Percentiles rank a stretch among this genome's conserved stretches.
Evolutionary conservation across 1,140 invertebrate genomes (phyloP).

Genomic region (Harlomillsia oculata): DNA sequence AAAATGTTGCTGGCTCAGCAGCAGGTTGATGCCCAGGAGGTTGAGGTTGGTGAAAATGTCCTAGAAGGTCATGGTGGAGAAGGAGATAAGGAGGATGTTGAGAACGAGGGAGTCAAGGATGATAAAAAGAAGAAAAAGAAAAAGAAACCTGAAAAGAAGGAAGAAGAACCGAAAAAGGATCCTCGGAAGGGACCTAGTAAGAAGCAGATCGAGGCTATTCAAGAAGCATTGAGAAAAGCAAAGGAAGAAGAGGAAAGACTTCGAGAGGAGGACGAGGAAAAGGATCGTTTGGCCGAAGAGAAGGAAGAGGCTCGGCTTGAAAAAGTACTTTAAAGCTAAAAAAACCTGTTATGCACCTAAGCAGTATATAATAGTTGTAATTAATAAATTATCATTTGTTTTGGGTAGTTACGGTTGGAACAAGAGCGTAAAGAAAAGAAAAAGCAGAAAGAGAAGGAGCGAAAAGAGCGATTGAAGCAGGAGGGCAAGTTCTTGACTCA

Average conservation of each 20-base stretch:
- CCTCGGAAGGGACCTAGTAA: conserved; percentile 52
- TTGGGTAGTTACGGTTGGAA: conserved; percentile 61
- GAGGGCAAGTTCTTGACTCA: conserved; percentile 88
- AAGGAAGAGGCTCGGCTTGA: conserved; percentile 61
- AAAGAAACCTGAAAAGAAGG: conserved; percentile 44
- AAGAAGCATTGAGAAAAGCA: conserved; percentile 74
- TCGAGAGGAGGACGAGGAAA: conserved; percentile 69
- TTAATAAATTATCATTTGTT: no score
- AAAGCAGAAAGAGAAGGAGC: conserved; percentile 90
- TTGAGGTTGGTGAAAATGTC: no score
- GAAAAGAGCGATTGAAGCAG: conserved; percentile 80
- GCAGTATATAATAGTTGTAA: no score
- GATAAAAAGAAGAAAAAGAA: conserved; percentile 52
- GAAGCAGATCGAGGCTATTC: conserved; percentile 74
- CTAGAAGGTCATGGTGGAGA: conserved; percentile 51
- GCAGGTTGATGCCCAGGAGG: background rate
- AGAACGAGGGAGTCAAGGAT: conserved; percentile 21
- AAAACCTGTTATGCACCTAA: no score
- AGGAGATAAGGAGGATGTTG: conserved; percentile 47
- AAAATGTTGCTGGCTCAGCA: conserved; percentile 10
- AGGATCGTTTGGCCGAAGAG: conserved; percentile 60
- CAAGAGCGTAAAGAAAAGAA: conserved; percentile 80
- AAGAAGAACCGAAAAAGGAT: conserved; percentile 51
- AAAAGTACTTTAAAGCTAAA: conserved; percentile 44
- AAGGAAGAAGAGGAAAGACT: conserved; percentile 79